Conservation (phyloP, 2,888 invertebrate genomes). For the Acronicta psi region DNA sequence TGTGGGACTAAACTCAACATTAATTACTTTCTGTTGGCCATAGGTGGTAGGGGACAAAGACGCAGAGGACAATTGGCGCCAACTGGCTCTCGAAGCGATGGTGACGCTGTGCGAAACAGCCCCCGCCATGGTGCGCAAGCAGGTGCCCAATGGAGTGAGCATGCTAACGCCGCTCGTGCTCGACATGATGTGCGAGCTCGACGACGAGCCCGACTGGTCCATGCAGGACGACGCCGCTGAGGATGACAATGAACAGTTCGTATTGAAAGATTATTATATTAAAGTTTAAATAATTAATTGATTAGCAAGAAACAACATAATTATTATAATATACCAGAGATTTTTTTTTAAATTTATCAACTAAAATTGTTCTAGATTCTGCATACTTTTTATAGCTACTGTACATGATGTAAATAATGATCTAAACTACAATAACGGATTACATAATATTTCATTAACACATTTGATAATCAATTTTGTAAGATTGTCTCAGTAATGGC, state of each 20-base stretch:
- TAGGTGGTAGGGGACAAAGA: slow-evolving; percentile 92
- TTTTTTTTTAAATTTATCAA: neutral
- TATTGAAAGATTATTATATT: slow-evolving; percentile 27
- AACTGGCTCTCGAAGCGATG: slow-evolving; percentile 96
- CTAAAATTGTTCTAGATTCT: neutral
- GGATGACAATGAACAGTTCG: slow-evolving; percentile 95
- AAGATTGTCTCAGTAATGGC: slow-evolving; percentile 66
- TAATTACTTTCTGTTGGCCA: neutral
- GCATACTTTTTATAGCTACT: neutral
- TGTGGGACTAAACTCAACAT: neutral
- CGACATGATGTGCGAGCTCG: slow-evolving; percentile 98
- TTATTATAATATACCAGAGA: neutral
- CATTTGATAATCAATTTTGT: slow-evolving; percentile 46
- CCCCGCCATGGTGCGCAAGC: slow-evolving; percentile 98
- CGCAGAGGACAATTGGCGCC: slow-evolving; percentile 94
- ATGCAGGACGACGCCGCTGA: slow-evolving; percentile 95
- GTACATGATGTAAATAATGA: too few species aligned
- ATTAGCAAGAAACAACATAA: neutral
- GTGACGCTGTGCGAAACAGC: slow-evolving; percentile 97
- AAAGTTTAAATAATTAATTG: too few species aligned
- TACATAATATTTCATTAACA: neutral
- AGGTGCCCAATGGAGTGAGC: slow-evolving; percentile 94
- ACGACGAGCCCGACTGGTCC: slow-evolving; percentile 97
- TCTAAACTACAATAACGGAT: neutral
- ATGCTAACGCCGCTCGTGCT: slow-evolving; percentile 95